Conservation (phyloP, 2,888 invertebrate species). For the Nomada fucata region DNA sequence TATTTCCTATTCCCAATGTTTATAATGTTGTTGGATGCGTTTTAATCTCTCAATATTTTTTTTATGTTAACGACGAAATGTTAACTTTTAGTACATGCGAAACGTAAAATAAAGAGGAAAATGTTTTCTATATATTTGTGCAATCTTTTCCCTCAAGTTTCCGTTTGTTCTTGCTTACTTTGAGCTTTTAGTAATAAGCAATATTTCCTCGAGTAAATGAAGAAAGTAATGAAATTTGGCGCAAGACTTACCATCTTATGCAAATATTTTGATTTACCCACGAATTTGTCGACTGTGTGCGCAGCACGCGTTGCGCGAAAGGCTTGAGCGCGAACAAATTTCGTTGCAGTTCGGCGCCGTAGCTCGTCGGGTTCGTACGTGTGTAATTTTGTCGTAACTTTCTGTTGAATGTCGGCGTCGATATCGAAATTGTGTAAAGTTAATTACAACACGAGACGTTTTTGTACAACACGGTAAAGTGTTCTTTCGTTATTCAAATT, state of each 20-base stretch:
- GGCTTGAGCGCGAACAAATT: slow-evolving; percentile 57
- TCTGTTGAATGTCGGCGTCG: not conserved
- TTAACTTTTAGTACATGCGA: slow-evolving; percentile 39
- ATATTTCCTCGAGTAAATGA: too few species aligned
- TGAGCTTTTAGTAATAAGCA: too few species aligned
- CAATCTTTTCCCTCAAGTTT: not conserved
- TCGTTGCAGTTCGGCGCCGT: slow-evolving; percentile 59
- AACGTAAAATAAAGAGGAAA: slow-evolving; percentile 36
- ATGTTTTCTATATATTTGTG: slow-evolving; percentile 34
- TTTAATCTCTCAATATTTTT: slow-evolving; percentile 40
- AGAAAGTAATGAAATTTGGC: too few species aligned
- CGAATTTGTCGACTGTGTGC: slow-evolving; percentile 50
- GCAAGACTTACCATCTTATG: too few species aligned
- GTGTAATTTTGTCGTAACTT: not conserved
- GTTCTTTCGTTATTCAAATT: not conserved
- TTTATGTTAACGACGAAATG: slow-evolving; percentile 34
- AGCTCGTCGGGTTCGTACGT: slow-evolving; percentile 43
- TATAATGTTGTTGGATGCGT: slow-evolving; percentile 22
- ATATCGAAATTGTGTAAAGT: slow-evolving; percentile 15
- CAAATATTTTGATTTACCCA: not conserved
- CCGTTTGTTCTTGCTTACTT: not conserved
- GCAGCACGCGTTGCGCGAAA: slow-evolving; percentile 48
- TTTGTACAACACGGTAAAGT: not conserved
- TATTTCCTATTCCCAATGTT: slow-evolving; percentile 9
- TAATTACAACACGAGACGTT: not conserved